Conservation (phyloP, 2,797 vertebrate genomes). For the Scyliorhinus canicula region DNA sequence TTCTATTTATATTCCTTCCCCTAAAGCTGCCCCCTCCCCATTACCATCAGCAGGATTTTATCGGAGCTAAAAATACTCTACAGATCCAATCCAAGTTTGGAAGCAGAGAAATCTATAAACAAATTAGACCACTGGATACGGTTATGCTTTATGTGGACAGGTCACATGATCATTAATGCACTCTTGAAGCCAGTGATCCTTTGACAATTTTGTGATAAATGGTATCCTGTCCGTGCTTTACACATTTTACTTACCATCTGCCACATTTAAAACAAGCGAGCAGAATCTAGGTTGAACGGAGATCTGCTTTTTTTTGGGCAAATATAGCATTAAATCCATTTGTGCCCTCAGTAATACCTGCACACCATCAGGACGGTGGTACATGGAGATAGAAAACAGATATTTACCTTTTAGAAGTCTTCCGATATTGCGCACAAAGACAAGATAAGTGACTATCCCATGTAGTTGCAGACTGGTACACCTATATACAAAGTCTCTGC, state of each 20-base stretch:
- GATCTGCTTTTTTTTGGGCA: neutral
- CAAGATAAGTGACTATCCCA: neutral
- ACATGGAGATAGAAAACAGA: neutral
- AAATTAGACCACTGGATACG: neutral
- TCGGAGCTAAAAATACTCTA: neutral
- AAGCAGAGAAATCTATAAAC: neutral
- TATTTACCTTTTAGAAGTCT: neutral
- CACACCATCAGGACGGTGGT: neutral
- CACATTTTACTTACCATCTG: neutral
- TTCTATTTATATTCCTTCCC: neutral
- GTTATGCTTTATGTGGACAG: neutral
- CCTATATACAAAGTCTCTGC: neutral
- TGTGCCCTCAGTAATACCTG: neutral
- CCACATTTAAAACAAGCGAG: neutral
- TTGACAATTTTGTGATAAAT: neutral
- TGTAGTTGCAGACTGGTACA: neutral
- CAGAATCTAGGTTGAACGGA: neutral
- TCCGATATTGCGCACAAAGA: neutral
- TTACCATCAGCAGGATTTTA: neutral
- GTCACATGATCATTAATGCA: neutral
- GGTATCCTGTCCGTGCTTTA: neutral
- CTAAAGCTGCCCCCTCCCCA: neutral
- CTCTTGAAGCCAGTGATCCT: neutral
- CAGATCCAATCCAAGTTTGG: slow-evolving; percentile 30
- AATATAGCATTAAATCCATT: neutral